Evolutionary conservation across 2,888 invertebrate species (phyloP).

Genomic region (Adelognathus sp.): DNA sequence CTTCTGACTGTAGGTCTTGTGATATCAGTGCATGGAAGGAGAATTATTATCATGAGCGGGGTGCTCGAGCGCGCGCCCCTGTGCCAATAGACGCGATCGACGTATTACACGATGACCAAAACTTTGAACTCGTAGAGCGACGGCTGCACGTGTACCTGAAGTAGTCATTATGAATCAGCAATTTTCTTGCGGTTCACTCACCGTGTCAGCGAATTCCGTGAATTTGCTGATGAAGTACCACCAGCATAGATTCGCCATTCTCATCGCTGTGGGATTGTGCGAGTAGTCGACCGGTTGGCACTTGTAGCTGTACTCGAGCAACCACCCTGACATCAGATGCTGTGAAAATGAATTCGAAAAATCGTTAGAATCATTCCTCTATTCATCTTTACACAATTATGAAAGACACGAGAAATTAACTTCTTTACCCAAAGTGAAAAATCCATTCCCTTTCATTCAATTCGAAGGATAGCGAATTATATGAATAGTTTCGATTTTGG

Average conservation of each 20-base stretch:
- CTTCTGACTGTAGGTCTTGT: background rate
- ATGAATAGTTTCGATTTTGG: too few species aligned
- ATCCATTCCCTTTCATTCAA: too few species aligned
- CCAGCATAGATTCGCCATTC: slow-evolving; percentile 94
- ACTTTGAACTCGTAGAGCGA: background rate
- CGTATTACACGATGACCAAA: background rate
- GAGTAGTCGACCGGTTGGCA: slow-evolving; percentile 98
- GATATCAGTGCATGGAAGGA: background rate
- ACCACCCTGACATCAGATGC: slow-evolving; percentile 96
- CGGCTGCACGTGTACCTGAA: background rate
- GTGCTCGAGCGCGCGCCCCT: background rate
- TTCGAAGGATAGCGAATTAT: too few species aligned
- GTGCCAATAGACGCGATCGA: background rate
- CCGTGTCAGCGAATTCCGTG: slow-evolving; percentile 93
- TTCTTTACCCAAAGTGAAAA: too few species aligned
- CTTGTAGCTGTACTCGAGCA: slow-evolving; percentile 93
- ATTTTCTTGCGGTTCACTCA: slow-evolving; percentile 75
- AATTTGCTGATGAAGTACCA: slow-evolving; percentile 95
- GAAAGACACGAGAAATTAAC: too few species aligned
- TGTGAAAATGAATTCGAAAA: slow-evolving; percentile 81
- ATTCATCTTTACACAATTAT: background rate
- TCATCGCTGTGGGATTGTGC: slow-evolving; percentile 84
- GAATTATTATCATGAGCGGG: background rate
- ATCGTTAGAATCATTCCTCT: background rate
- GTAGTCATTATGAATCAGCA: background rate